Conservation (phyloP, 2,888 invertebrate species). For the Pecten maximus region DNA sequence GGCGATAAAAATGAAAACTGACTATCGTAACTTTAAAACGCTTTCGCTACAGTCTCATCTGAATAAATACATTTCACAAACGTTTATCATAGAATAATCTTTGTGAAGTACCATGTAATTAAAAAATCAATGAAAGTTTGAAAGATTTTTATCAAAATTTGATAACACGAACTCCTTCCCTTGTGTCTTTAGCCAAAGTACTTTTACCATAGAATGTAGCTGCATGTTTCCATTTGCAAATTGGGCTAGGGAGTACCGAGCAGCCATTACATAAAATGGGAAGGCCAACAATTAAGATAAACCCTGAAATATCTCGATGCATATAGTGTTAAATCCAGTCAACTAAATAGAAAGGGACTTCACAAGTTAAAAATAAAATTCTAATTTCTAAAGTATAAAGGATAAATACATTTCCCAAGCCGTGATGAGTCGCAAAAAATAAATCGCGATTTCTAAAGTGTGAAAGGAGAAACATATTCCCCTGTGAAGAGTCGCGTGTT, state of each 20-base stretch:
- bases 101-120: not conserved
- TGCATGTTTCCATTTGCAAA: constrained; percentile 7
- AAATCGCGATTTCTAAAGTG: no score
- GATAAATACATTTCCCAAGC: not conserved
- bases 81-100: not conserved
- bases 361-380: not conserved
- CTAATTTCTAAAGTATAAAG: not conserved
- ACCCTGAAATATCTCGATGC: not conserved
- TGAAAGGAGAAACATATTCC: no score
- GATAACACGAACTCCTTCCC: not conserved
- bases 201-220: not conserved
- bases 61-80: not conserved
- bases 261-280: not conserved
- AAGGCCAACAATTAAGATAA: not conserved
- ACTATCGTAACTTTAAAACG: not conserved
- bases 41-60: not conserved
- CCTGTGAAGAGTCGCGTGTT: not conserved
- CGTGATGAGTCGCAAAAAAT: no score
- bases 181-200: not conserved
- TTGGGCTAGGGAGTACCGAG: not conserved
- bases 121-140: not conserved
- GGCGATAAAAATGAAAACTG: not conserved
- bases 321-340: not conserved
- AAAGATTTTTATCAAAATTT: not conserved
- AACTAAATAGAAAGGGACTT: not conserved